phyloP scores from a whole-genome alignment of 2,113 vertebrate genomes.

The Anoplopoma fimbria region DNA sequence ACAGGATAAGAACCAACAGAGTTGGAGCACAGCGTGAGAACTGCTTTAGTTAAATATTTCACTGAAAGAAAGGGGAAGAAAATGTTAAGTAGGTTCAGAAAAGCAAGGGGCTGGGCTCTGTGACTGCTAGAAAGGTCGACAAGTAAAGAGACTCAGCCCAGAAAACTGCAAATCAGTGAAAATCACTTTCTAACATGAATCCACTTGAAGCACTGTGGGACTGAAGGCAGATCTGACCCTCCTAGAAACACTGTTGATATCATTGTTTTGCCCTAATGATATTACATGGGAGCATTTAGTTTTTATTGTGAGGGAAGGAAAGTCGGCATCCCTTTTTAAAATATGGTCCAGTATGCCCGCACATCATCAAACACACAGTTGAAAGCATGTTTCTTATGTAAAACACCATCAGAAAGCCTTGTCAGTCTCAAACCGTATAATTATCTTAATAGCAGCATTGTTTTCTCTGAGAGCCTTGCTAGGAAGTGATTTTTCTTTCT shows the following conservation, averaged over 20 bases:
- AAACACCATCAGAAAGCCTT: neutral
- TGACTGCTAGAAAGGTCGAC: neutral
- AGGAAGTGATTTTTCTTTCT: neutral
- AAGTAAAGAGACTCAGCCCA: neutral
- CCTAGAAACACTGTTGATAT: neutral
- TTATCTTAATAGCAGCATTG: slow-evolving; percentile 34
- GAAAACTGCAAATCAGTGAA: neutral
- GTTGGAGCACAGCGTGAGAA: slow-evolving; percentile 22
- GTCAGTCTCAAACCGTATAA: slow-evolving; percentile 2
- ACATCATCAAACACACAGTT: neutral
- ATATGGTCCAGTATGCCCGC: neutral
- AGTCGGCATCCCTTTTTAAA: too few relatives aligned
- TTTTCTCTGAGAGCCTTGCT: slow-evolving; percentile 2
- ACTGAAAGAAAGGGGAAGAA: neutral
- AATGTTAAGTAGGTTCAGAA: slow-evolving; percentile 8
- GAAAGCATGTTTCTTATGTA: slow-evolving; percentile 18
- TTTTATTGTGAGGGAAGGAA: neutral
- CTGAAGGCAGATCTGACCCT: neutral
- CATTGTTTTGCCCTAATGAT: neutral
- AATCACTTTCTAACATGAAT: neutral
- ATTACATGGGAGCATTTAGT: neutral
- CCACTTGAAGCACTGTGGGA: neutral
- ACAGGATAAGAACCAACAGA: slow-evolving; percentile 16
- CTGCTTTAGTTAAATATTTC: slow-evolving; percentile 28
- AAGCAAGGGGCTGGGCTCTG: neutral